Base-by-base conservation (phyloP, 2,888 invertebrate species). In the Ypsolopha scabrella region DNA sequence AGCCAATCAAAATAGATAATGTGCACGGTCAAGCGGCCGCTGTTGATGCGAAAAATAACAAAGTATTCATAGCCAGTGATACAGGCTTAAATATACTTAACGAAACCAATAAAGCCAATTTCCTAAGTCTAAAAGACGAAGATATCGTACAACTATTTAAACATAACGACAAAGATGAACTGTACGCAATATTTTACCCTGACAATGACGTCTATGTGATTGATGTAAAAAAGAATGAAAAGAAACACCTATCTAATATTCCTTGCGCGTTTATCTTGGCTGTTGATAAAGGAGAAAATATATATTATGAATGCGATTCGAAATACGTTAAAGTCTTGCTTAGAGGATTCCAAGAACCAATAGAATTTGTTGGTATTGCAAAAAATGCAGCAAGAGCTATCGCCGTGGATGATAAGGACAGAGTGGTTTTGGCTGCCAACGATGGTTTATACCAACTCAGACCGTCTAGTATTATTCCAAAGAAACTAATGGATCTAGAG, bases 271-370 rank as follows among this genome's bases (percentile, higher is more conserved):
- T 70, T 52, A 78, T 85, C 47, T 47, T 85, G 38, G 81, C 82
- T 3, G 82, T 81, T 1, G 86, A 86, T 49, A 58, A 60, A 1
- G 60, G 68, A 8, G 80, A 74, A 0, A 86, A 86, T 60, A 58
- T 85, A 3, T 86, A 61, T 53, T 86, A 79, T 38, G 85, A 85
- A 64, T 85, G 86, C 49, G 83, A 83, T 63, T 79, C 85, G 0
- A 85, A 85, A 50, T 85, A 83, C 39, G 74, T 85, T 2, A 85
- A 83, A 56, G 72, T 85, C 41, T 52, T 85, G 51, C 59, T 82
- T 0, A 81, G 71, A 69, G 83, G 72, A 44, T 86, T 80, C 51
- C 69, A 75, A 51, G 86, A 85, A 43, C 76, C 86, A 0, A 68
- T 86, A 41, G 85, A 85, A 46, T 86, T 70, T 65, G 79, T 77